Evolutionary conservation across 2,888 invertebrate species (phyloP), one percentile per base, ranked within the genome.

Genomic region (Scrobipalpa costella): DNA sequence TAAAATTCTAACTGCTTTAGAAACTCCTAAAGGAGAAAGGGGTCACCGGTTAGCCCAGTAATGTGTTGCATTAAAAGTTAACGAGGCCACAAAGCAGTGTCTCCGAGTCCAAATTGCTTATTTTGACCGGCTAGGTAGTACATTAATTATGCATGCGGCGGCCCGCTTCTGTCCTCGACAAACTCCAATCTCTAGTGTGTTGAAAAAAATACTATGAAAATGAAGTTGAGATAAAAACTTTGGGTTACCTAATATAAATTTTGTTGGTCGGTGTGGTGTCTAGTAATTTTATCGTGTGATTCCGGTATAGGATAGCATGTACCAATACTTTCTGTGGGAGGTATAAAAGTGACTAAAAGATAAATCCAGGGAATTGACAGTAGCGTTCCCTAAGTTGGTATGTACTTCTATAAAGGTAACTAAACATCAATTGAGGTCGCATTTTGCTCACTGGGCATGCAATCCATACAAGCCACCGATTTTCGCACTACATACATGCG

Each of bases 131-230:
- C 69, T 69, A 72, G 72, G 75, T 76, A 68, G 69, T 73, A 47
- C 76, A 82, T 88, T 88, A 85, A 88, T 88, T 88, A 88, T 88
- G 86, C 85, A 88, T 86, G 86, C 86, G 79, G 73, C 74, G 68
- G 68, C 71, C 69, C 72, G 71, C 71, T 69, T 69, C 75, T 75
- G 80, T 76, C 77, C 73, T 68, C 78, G 74, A 74, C 78, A 77
- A 79, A 79, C 77, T 74, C 73, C 67, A 72, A 71, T 69, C 69
- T 71, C 72, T 72, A 70, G 72, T 75, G 73, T 79, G 73, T 74
- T 77, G 52, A 77, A 77, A 77, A 80, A 77, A 78, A 76, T 72
- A 79, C 73, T 72, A 73, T 70, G 78, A 78, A 79, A 77, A 79
- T 80, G 77, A 77, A 57, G 63, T 47, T 17, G 61, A 60, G 57